Base-by-base conservation (phyloP, 2,113 vertebrate species). In the Erinaceus europaeus region DNA sequence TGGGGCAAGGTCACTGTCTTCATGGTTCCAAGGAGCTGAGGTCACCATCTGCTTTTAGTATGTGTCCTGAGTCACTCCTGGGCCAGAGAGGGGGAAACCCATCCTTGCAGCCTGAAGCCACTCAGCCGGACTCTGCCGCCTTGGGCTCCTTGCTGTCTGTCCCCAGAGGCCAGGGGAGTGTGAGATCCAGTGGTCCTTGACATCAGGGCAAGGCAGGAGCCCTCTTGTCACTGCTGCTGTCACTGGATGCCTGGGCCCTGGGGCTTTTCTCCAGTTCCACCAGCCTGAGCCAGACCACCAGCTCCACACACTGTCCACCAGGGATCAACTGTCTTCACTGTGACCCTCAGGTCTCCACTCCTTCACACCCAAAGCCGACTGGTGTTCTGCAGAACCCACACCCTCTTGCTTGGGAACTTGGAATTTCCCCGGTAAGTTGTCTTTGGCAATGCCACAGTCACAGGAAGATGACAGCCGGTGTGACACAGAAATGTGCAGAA, bases 41-140 rank as follows among this genome's bases (percentile, higher is more conserved):
- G 79, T 93, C 75, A 91, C 29, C 4, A 18, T 59, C 62, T 77
- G 65, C 61, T 79, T 72, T 90, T 34, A 0, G 0, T 57, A 17
- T 25, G 52, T 34, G n/a, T 13, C 21, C 75, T 67, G 85, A 93
- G 78, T 92, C 86, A 93, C 40, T 34, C 9, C 27, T 38, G 77
- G 75, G 93, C 23, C 10, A 40, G 6, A 40, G 20, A 74, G 80
- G 85, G 87, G 79, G 74, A 94, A 80, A 25, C 14, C 62, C 61
- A 71, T 62, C 27, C n/a, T 42, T 72, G 23, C 50, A 3, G 5
- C 0, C 40, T 46, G 21, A 8, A 44, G 32, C 38, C 48, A n/a
- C 0, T 0, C 2, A 13, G 32, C 59, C 38, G 25, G 55, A 38
- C 42, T 50, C 50, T 2, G 0, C 27, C 10, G 3, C 11, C 53